A percentile compares a stretch with the other conserved stretches of the same genome.
Evolutionary conservation across 2,888 invertebrate species (phyloP).

Genomic region (Elegia similella): DNA sequence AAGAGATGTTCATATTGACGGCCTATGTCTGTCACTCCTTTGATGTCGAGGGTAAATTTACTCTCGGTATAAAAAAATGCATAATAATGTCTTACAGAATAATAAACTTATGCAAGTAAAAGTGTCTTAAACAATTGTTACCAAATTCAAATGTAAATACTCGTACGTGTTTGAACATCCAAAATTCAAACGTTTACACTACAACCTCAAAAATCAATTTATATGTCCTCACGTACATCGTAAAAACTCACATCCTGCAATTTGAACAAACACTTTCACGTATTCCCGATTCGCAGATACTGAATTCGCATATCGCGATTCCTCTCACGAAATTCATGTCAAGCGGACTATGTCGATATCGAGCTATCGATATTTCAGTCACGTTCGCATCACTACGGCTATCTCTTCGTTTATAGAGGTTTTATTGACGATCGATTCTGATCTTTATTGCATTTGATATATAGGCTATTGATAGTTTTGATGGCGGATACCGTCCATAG

Average conservation of each 20-base stretch:
- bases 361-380: conserved; percentile 50
- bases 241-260: conserved; percentile 13
- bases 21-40: too few species aligned
- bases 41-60: too few species aligned
- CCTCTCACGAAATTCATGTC: conserved; percentile 28
- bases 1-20: too few species aligned
- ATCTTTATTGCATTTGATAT: conserved; percentile 23
- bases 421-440: conserved; percentile 24
- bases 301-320: conserved; percentile 28
- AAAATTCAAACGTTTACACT: not conserved
- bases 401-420: conserved; percentile 15
- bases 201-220: not conserved
- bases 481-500: not conserved
- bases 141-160: not conserved
- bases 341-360: conserved; percentile 17
- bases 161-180: not conserved
- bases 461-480: not conserved
- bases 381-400: conserved; percentile 52
- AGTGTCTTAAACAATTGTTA: too few species aligned
- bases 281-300: not conserved
- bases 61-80: too few species aligned
- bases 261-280: conserved; percentile 17
- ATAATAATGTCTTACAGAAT: too few species aligned
- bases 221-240: conserved; percentile 10
- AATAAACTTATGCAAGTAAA: too few species aligned